These are phyloP conservation scores for Diaphora mendica DNA, from an alignment of 2,888 invertebrate genomes.

Conservation along the genomic window DNA sequence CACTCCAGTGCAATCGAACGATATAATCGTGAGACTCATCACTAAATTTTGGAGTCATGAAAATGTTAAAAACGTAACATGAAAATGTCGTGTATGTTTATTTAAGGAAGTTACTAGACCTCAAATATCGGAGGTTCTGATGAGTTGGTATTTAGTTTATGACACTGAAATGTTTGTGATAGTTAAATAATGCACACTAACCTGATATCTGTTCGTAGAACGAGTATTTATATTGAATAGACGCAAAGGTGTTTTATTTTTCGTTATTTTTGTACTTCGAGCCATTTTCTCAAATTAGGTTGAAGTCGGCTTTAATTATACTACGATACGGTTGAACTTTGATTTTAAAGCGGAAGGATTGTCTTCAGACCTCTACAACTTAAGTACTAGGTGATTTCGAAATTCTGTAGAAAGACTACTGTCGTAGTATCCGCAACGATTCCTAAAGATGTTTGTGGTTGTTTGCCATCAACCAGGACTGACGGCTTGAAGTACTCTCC, in stretches of 20 bases:
- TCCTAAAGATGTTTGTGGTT: too few relatives aligned
- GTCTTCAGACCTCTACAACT: too few relatives aligned
- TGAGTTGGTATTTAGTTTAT: background rate
- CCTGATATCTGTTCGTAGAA: background rate
- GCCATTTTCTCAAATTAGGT: too few relatives aligned
- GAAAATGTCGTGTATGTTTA: background rate
- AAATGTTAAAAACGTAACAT: background rate
- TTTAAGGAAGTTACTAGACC: background rate
- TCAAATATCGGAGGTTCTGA: background rate
- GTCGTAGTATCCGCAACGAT: too few relatives aligned
- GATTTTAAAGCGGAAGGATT: too few relatives aligned
- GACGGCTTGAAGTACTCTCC: too few relatives aligned
- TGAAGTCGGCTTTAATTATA: too few relatives aligned
- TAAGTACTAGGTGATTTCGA: too few relatives aligned
- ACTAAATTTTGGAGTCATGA: constrained; percentile 4
- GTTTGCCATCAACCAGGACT: too few relatives aligned
- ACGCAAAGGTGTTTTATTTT: background rate
- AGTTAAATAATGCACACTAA: background rate
- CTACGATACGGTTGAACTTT: too few relatives aligned
- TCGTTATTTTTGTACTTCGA: background rate
- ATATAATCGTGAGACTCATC: constrained; percentile 49
- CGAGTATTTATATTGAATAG: background rate
- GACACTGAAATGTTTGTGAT: background rate
- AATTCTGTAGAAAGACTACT: too few relatives aligned
- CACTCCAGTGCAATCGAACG: constrained; percentile 55